Evolutionary conservation across 2,888 invertebrate species (phyloP).

Genomic region (Caenorhabditis sp.): DNA sequence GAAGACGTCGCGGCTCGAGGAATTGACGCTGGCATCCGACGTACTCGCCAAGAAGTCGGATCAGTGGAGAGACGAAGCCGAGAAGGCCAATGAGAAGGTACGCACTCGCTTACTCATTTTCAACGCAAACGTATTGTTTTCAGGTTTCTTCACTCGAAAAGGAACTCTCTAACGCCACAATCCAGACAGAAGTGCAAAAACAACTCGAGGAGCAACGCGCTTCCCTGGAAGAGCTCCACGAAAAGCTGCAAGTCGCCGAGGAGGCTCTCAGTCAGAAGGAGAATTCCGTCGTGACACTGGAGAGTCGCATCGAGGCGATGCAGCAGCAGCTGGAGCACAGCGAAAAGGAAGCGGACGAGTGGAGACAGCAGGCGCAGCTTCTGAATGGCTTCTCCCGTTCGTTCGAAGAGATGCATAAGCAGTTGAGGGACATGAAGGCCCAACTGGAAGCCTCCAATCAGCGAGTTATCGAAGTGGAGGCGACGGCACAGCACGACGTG

Average conservation of each 20-base stretch:
- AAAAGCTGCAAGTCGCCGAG: constrained; percentile 14
- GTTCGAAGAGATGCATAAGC: constrained; percentile 2
- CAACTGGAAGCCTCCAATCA: constrained; percentile 21
- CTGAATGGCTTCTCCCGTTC: constrained; percentile 4
- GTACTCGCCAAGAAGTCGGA: too few relatives aligned
- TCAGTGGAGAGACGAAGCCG: too few relatives aligned
- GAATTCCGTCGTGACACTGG: neutral
- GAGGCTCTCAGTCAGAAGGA: constrained; percentile 16
- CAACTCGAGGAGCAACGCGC: too few relatives aligned
- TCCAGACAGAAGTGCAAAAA: too few relatives aligned
- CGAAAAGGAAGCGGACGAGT: neutral
- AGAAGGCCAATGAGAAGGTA: too few relatives aligned
- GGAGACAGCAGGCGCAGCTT: constrained; percentile 19
- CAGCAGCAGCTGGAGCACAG: constrained; percentile 1
- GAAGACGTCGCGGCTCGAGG: too few relatives aligned
- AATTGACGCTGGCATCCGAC: too few relatives aligned
- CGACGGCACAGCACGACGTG: constrained; percentile 44
- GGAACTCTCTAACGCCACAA: too few relatives aligned
- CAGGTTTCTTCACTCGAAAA: too few relatives aligned
- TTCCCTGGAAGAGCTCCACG: neutral
- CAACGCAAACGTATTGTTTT: too few relatives aligned
- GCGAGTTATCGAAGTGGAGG: constrained; percentile 28
- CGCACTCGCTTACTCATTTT: too few relatives aligned
- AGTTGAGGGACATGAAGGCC: constrained; percentile 12
- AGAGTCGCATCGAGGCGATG: constrained; percentile 14